phyloP scores from a whole-genome alignment of 2,113 vertebrate species.

The Jacana jacana region DNA sequence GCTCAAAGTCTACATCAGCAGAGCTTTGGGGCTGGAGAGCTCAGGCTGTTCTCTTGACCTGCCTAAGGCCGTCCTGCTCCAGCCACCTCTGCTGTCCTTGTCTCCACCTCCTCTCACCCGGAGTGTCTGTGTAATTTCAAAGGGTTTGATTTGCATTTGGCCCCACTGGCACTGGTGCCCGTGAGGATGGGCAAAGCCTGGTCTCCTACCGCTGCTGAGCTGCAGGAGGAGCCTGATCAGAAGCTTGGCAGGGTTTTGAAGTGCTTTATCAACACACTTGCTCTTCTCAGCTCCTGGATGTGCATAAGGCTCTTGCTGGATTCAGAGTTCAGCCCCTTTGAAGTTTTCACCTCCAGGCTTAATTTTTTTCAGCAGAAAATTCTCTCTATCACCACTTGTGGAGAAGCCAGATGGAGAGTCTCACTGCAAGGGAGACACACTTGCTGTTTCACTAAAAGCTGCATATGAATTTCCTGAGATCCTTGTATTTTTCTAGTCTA shows the following conservation, averaged over 20 bases:
- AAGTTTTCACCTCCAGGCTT: constrained; percentile 46
- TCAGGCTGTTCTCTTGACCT: background rate
- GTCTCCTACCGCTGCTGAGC: background rate
- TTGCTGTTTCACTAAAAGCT: background rate
- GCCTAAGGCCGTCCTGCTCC: background rate
- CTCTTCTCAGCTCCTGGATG: background rate
- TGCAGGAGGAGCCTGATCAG: background rate
- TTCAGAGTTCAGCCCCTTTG: constrained; percentile 46
- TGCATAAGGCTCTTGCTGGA: background rate
- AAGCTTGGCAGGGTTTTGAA: background rate
- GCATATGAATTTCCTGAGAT: background rate
- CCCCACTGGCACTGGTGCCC: fast-evolving
- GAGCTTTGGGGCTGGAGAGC: fast-evolving
- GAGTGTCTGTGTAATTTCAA: fast-evolving
- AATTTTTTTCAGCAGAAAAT: background rate
- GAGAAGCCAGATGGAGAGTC: background rate
- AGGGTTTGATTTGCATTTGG: background rate
- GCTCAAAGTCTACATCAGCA: fast-evolving
- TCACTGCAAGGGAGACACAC: background rate
- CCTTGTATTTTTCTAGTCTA: background rate
- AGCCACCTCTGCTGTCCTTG: background rate
- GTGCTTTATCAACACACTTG: background rate
- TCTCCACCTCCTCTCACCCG: fast-evolving
- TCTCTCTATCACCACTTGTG: background rate
- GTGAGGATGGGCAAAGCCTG: background rate